Conservation (phyloP, 1,140 invertebrate species). For the Metopolophium dirhodum region DNA sequence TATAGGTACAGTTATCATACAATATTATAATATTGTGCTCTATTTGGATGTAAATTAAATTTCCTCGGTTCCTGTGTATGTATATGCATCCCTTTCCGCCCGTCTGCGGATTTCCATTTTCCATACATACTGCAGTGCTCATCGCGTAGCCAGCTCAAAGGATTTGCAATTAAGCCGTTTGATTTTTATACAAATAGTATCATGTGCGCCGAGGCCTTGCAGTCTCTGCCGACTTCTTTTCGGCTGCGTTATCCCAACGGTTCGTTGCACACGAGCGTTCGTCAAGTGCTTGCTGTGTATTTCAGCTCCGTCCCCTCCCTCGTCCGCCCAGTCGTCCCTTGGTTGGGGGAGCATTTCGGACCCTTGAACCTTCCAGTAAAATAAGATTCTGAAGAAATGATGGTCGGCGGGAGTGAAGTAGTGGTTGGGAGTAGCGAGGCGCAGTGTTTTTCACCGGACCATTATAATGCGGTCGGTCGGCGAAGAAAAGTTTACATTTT, state of each 20-base stretch:
- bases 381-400: constrained; percentile 20
- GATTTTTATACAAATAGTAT: constrained; percentile 21
- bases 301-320: neutral
- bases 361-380: constrained; percentile 17
- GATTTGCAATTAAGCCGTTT: constrained; percentile 33
- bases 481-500: constrained; percentile 45
- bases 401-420: neutral
- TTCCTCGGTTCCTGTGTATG: neutral
- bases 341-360: neutral
- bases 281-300: constrained; percentile 1
- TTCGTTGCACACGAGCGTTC: constrained; percentile 28
- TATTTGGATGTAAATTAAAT: constrained; percentile 33
- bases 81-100: neutral
- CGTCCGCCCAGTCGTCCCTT: neutral
- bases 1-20: neutral
- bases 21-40: neutral
- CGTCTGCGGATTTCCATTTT: neutral
- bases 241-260: constrained; percentile 13
- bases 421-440: neutral
- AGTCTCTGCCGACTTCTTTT: neutral
- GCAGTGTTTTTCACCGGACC: constrained; percentile 34
- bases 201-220: neutral
- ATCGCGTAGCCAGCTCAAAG: neutral
- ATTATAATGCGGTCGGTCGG: constrained; percentile 30
- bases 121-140: neutral